phyloP scores from a whole-genome alignment of 2,797 vertebrate genomes.

The Chaunax sp. region DNA sequence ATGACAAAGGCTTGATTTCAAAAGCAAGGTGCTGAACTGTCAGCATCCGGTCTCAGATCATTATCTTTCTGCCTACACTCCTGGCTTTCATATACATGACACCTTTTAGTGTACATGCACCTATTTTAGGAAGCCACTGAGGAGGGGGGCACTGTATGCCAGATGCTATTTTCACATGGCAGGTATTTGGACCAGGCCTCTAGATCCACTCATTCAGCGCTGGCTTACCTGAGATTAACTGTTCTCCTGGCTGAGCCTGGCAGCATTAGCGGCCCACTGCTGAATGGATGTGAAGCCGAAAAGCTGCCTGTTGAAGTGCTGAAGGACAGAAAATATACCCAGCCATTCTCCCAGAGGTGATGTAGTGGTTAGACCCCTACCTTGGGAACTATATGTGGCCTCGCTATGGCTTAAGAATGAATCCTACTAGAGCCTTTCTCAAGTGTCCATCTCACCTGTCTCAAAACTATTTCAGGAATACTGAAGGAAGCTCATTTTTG shows the following conservation, averaged over 20 bases:
- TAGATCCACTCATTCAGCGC: constrained; percentile 78
- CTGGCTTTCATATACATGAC: constrained; percentile 40
- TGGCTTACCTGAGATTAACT: constrained; percentile 85
- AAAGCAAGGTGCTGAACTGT: constrained; percentile 28
- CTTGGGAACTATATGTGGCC: constrained; percentile 49
- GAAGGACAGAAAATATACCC: constrained; percentile 72
- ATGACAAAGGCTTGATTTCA: constrained; percentile 15
- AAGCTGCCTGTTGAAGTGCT: constrained; percentile 73
- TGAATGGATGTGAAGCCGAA: constrained; percentile 66
- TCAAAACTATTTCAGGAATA: constrained; percentile 16
- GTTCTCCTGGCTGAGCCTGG: constrained; percentile 76
- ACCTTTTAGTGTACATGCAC: constrained; percentile 53
- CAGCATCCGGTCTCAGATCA: constrained; percentile 46
- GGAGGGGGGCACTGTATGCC: constrained; percentile 61
- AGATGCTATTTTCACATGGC: constrained; percentile 80
- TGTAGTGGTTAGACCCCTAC: constrained; percentile 58
- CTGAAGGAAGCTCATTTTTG: neutral
- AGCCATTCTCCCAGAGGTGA: constrained; percentile 59
- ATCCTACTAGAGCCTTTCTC: constrained; percentile 37
- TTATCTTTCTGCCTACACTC: constrained; percentile 21
- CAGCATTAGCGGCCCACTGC: constrained; percentile 71
- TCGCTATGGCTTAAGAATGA: constrained; percentile 47
- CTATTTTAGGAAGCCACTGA: constrained; percentile 72
- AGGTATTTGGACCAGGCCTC: constrained; percentile 74
- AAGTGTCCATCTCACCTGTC: constrained; percentile 34